Percentiles rank a stretch among this genome's conserved stretches.
Evolutionary conservation across 2,888 invertebrate species (phyloP).

Genomic region (Cryptophagus acutangulus): DNA sequence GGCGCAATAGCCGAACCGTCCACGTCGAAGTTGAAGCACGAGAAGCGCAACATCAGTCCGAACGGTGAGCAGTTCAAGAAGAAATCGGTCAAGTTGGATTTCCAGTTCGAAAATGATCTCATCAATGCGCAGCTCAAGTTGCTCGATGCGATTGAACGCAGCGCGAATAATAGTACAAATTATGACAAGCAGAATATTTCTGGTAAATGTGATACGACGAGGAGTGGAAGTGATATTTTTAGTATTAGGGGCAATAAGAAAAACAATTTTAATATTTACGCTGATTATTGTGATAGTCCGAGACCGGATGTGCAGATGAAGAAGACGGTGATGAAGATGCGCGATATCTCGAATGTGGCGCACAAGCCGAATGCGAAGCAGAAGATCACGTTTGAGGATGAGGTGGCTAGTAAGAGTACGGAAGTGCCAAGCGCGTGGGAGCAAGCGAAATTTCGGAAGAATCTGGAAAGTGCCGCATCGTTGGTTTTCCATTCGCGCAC

Average conservation of each 20-base stretch:
- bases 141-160: constrained; percentile 45
- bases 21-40: constrained; percentile 24
- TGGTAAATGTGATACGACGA: constrained; percentile 45
- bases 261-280: constrained; percentile 40
- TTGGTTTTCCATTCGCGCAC: constrained; percentile 80
- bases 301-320: constrained; percentile 25
- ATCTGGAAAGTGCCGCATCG: constrained; percentile 71
- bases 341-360: constrained; percentile 14
- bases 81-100: constrained; percentile 20
- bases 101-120: constrained; percentile 37
- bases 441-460: constrained; percentile 67
- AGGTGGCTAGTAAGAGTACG: constrained; percentile 14
- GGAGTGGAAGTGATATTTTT: constrained; percentile 47
- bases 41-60: constrained; percentile 18
- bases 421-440: constrained; percentile 66
- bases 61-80: constrained; percentile 16
- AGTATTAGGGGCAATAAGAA: constrained; percentile 45
- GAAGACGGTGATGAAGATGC: constrained; percentile 19
- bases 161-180: constrained; percentile 34
- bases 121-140: constrained; percentile 42
- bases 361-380: constrained; percentile 30
- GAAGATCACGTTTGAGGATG: constrained; percentile 40
- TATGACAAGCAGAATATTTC: constrained; percentile 32
- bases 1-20: constrained; percentile 37
- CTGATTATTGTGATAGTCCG: constrained; percentile 46